Percentiles rank a stretch among this genome's conserved stretches.
phyloP scores from a whole-genome alignment of 2,888 invertebrate species.

The Fragum whitleyi region DNA sequence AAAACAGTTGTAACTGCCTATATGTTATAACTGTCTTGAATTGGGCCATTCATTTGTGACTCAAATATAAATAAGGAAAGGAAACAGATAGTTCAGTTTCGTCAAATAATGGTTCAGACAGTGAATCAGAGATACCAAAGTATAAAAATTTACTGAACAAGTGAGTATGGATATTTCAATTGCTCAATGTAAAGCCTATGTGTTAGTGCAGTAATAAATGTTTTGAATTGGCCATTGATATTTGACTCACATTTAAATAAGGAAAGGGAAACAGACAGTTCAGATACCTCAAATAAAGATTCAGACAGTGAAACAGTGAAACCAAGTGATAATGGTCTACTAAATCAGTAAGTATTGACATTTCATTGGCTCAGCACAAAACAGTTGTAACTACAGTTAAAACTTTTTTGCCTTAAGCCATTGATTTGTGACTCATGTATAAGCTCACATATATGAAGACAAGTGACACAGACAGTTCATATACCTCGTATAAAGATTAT shows the following conservation, averaged over 20 bases:
- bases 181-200: no score
- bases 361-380: no score
- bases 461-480: constrained; percentile 44
- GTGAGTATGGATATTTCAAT: no score
- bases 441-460: no score
- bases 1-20: not conserved
- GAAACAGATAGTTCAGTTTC: constrained; percentile 45
- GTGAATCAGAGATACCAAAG: no score
- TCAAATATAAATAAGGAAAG: constrained; percentile 15
- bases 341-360: constrained; percentile 39
- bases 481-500: constrained; percentile 36
- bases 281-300: constrained; percentile 41
- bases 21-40: not conserved
- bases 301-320: constrained; percentile 14
- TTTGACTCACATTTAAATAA: no score
- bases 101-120: no score
- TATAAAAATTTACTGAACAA: no score
- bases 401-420: not conserved
- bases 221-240: no score
- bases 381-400: not conserved
- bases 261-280: no score
- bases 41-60: constrained; percentile 11
- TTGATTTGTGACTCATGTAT: constrained; percentile 24
- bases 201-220: no score
- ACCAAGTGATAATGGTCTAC: constrained; percentile 48